phyloP scores from a whole-genome alignment of 2,888 invertebrate genomes.

The Ligdia adustata region DNA sequence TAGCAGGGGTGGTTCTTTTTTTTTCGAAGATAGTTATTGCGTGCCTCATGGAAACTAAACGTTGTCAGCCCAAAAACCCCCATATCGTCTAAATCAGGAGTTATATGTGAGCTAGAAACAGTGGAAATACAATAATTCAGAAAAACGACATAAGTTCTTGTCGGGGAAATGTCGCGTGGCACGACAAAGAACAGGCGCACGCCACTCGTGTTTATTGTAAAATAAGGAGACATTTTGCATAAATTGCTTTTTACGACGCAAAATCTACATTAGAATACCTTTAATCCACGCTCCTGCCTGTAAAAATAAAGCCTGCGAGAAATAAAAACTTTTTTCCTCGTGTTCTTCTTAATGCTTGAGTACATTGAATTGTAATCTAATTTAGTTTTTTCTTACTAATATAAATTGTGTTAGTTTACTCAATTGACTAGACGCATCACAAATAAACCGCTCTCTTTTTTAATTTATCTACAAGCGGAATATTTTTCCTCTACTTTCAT shows the following conservation, averaged over 20 bases:
- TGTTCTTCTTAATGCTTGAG: constrained; percentile 16
- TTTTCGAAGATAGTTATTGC: too few species aligned
- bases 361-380: constrained; percentile 12
- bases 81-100: too few species aligned
- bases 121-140: constrained; percentile 1
- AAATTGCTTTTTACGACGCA: constrained; percentile 33
- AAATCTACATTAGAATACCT: constrained; percentile 32
- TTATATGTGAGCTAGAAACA: too few species aligned
- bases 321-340: constrained; percentile 17
- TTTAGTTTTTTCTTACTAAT: too few species aligned
- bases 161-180: constrained; percentile 31
- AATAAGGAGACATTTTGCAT: constrained; percentile 28
- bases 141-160: constrained; percentile 24
- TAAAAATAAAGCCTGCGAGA: constrained; percentile 22
- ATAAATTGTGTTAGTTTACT: too few species aligned
- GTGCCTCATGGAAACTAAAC: too few species aligned
- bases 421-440: too few species aligned
- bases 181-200: constrained; percentile 24
- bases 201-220: constrained; percentile 31
- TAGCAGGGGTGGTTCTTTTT: too few species aligned
- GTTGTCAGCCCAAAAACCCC: too few species aligned
- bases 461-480: too few species aligned
- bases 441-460: too few species aligned
- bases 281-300: constrained; percentile 17
- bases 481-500: too few species aligned